Evolutionary conservation across 2,113 vertebrate genomes (phyloP), one percentile per base, ranked within the genome.

Genomic region (Caloenas nicobarica): DNA sequence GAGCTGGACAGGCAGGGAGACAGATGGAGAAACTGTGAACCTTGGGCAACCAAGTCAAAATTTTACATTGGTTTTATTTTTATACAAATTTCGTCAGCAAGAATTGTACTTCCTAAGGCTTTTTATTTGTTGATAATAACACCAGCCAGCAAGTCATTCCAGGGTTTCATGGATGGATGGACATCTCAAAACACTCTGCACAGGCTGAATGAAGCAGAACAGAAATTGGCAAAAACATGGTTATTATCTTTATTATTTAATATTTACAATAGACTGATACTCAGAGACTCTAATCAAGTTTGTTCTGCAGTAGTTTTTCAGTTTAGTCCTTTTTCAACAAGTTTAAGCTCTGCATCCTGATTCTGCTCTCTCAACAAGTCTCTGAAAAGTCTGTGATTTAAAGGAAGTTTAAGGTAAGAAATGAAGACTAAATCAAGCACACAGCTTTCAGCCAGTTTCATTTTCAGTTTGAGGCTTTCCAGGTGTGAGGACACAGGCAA

Each of bases 181-280:
- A 93, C 54, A 93, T 62, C 80, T 93, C 81, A 82, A 77, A 91
- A 58, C 3, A 58, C 36, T 81, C 79, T 77, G 78, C 84, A 70
- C 82, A 31, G 34, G 54, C 56, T 81, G 92, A 96, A 86, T 86
- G 91, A 88, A 90, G 90, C 76, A 86, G 88, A 96, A 81, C n/a
- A 93, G 68, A 92, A 94, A 86, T 34, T 80, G 78, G 85, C 74
- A 94, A 94, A 89, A 89, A 1, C 48, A 54, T 46, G 25, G 42
- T 89, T 96, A 95, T 92, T 92, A 92, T 50, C 33, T 50, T 65
- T 80, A 40, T 77, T 96, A 87, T 82, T 94, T 95, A 95, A 91
- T 94, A 94, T 89, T 88, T 79, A 86, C 77, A 88, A 73, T 60
- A 73, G 4, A 79, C 5, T 62, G 68, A 76, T 73, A 66, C 14